These are phyloP conservation scores for Donacobius atricapilla DNA, from an alignment of 2,113 vertebrate species.

Conservation along the genomic window DNA sequence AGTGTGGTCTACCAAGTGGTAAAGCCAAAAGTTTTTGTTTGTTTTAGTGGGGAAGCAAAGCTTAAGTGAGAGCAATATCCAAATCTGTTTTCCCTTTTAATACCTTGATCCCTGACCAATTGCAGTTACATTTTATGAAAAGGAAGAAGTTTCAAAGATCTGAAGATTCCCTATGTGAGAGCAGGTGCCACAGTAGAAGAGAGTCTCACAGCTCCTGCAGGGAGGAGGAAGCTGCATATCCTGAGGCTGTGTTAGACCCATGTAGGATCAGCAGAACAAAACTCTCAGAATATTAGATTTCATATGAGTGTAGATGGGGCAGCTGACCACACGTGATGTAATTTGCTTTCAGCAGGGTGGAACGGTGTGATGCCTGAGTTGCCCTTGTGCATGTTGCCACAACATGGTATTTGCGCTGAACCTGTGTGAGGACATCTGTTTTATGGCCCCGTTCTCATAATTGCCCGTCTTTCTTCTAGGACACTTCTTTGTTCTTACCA, in stretches of 20 bases:
- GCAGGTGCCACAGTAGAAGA: background rate
- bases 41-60: background rate
- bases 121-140: background rate
- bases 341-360: background rate
- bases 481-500: background rate
- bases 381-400: rapidly evolving
- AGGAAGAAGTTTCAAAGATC: background rate
- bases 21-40: background rate
- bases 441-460: background rate
- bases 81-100: background rate
- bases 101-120: background rate
- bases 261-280: background rate
- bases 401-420: background rate
- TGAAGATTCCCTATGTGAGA: background rate
- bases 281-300: background rate
- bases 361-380: rapidly evolving
- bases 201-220: background rate
- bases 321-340: rapidly evolving
- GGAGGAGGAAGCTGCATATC: background rate
- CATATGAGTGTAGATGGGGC: background rate
- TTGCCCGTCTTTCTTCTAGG: background rate
- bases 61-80: background rate
- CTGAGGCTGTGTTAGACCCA: background rate
- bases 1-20: background rate
- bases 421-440: background rate